Base-by-base conservation (phyloP, 1,140 invertebrate species). In the Goniozus legneri region DNA sequence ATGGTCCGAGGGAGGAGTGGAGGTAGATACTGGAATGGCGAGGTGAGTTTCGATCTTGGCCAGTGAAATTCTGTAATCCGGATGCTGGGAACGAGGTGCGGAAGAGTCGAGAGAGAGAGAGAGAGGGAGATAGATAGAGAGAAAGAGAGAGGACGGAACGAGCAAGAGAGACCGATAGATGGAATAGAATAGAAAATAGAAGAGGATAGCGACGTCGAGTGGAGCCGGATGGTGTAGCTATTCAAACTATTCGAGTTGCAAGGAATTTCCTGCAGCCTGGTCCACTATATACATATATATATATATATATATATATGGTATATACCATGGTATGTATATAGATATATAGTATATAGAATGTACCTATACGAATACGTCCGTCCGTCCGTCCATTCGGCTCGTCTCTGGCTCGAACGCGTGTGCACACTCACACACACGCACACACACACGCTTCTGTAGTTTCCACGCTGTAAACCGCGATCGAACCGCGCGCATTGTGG, bases 211-310 rank as follows among this genome's bases (percentile, higher is more conserved):
- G 32, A 22, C 41, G 42, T 44, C 40, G 22, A 16, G 18, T 27
- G 44, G 37, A 56, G 33, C 50, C 20, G 43, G 41, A 42, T 38
- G 50, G 22, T 21, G 39, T 40, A 58, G 56, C 54, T 60, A 60
- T 60, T 60, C 56, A 58, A 60, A 60, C 58, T 60, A 60, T 60
- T 59, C 58, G 37, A 58, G 58, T 47, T 52, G 56, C 48, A 38
- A 60, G 58, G 58, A 60, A 60, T 59, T 60, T 49, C 52, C 48
- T 42, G 45, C 44, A 44, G 19, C 46, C 32, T 31, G 37, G 38
- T 37, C 40, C 44, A 31, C 48, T 24, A 27, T 27, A 10, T 10
- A 6, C 10, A 4, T 27, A 27, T 27, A 27, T 27, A 27, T 27
- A 27, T 27, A 27, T 27, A 27, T 27, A 27, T 27, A 27, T 27